These are phyloP conservation scores for Trachymyrmex cornetzi DNA, from an alignment of 1,140 invertebrate species.

Conservation along the genomic window DNA sequence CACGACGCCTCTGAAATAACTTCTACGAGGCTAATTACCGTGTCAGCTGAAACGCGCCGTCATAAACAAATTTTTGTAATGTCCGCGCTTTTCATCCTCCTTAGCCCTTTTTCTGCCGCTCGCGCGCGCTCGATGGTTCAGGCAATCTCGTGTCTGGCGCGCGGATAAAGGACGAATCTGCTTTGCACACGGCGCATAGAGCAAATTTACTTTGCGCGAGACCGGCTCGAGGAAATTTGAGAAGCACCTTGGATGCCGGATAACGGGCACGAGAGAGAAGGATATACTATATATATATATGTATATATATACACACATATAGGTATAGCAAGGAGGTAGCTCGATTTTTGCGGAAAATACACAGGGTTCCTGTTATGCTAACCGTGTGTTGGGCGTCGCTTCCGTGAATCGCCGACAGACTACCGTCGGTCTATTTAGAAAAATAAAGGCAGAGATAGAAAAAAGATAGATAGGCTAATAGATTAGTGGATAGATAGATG, in stretches of 20 bases:
- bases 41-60: constrained; percentile 52
- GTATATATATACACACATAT: not conserved
- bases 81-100: constrained; percentile 55
- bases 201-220: constrained; percentile 60
- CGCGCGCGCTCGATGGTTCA: constrained; percentile 33
- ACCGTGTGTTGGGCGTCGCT: constrained; percentile 37
- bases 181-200: constrained; percentile 59
- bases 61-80: constrained; percentile 62
- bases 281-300: constrained; percentile 3
- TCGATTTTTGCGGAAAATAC: constrained; percentile 61
- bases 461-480: not conserved
- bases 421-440: constrained; percentile 47
- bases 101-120: constrained; percentile 50
- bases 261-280: not conserved
- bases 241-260: constrained; percentile 55
- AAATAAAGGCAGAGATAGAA: constrained; percentile 14
- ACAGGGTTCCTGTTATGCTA: constrained; percentile 47
- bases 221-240: constrained; percentile 59
- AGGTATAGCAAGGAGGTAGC: constrained; percentile 21
- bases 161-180: constrained; percentile 63
- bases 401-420: constrained; percentile 38
- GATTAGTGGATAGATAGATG: not conserved
- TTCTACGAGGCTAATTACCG: constrained; percentile 56
- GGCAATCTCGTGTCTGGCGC: constrained; percentile 59
- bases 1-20: constrained; percentile 58